These are phyloP conservation scores for Brienomyrus longianalis DNA, from an alignment of 2,113 vertebrate species.

Conservation along the genomic window DNA sequence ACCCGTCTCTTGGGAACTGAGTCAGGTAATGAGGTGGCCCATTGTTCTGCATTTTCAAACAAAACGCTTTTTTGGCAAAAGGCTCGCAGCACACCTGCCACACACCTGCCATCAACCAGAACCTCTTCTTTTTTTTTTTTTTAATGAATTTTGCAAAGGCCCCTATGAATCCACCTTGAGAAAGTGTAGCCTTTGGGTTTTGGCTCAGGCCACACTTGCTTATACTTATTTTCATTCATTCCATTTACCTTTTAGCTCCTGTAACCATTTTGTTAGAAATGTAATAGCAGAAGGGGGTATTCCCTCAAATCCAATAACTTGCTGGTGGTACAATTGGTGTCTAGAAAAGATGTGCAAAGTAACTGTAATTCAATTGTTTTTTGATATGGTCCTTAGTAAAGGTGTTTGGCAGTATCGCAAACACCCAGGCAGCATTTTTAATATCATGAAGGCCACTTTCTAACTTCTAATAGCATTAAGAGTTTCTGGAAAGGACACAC, in stretches of 20 bases:
- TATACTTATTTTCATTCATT: background rate
- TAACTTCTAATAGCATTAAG: background rate
- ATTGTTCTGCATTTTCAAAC: background rate
- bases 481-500: background rate
- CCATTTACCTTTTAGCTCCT: background rate
- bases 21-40: slow-evolving; percentile 9
- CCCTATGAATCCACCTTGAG: background rate
- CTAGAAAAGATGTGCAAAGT: background rate
- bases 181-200: background rate
- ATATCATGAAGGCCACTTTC: background rate
- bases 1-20: background rate
- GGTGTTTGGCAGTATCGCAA: background rate
- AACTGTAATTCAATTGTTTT: background rate
- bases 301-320: background rate
- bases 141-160: background rate
- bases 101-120: background rate
- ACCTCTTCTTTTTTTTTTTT: background rate
- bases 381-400: background rate
- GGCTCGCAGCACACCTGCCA: background rate
- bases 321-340: background rate
- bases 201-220: background rate
- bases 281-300: background rate
- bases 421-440: background rate
- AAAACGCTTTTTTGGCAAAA: background rate
- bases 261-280: background rate